Evolutionary conservation across 2,113 vertebrate genomes (phyloP).

Genomic region (Jaculus jaculus): DNA sequence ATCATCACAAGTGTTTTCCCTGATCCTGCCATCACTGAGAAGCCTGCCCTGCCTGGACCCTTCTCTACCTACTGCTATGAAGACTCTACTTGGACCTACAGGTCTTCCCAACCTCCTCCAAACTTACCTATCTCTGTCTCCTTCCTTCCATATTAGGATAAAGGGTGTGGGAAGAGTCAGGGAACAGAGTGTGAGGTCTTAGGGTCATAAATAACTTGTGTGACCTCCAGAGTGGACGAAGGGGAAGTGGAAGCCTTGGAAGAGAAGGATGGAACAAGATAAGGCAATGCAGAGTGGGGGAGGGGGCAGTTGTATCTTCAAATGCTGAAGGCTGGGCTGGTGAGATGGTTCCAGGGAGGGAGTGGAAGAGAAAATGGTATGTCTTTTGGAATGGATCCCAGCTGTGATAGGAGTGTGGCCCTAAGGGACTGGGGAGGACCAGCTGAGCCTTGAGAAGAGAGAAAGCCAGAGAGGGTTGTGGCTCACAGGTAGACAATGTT

Average conservation of each 20-base stretch:
- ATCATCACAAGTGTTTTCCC: too few relatives aligned
- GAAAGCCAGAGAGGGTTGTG: neutral
- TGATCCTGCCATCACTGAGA: neutral
- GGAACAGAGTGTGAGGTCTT: neutral
- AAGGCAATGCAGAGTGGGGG: neutral
- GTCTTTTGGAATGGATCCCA: neutral
- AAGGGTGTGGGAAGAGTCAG: neutral
- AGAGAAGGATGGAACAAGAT: neutral
- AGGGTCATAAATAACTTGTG: neutral
- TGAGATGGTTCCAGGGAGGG: neutral
- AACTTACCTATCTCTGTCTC: neutral
- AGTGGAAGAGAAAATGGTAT: neutral
- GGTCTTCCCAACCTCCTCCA: neutral
- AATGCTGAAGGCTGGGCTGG: neutral
- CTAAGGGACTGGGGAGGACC: neutral
- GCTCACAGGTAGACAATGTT: neutral
- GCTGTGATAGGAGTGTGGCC: accelerated
- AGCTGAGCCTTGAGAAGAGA: neutral
- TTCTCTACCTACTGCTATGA: neutral
- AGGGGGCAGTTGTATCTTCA: neutral
- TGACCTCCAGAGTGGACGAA: neutral
- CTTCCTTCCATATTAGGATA: neutral
- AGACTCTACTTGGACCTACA: neutral
- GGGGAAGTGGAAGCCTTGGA: too few relatives aligned
- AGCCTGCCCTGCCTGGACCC: too few relatives aligned